Evolutionary conservation across 1,140 invertebrate genomes (phyloP), one percentile per base, ranked within the genome.

Genomic region (Condylostylus longicornis): DNA sequence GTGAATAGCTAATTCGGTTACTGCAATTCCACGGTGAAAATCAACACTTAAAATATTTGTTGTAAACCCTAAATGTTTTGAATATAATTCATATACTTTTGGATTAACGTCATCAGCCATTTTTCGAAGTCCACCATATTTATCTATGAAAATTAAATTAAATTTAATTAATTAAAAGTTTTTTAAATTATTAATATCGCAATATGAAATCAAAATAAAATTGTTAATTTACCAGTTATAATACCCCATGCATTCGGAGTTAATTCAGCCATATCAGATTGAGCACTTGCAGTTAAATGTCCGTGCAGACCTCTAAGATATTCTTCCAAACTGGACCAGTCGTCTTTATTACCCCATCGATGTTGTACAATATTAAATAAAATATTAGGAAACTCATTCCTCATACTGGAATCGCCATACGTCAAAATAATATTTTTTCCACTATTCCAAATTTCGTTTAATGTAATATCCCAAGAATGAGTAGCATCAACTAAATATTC

Each of bases 251-350:
- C 48, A 18, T 57, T 62, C 1, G 74, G 71, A 1, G 76, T 79
- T 5, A 77, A 45, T 50, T 79, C 69, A 0, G 72, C 72, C 74
- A 77, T 77, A 19, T 72, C 70, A 8, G 72, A 65, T 47, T 71
- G 64, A 3, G 64, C 64, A 18, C 54, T 58, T 18, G 49, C 54
- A 10, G 49, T 52, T 9, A 58, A 51, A 5, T 53, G 49, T 5
- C 53, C 55, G 19, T 18, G 25, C n/a, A n/a, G n/a, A 5, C 37
- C 44, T 1, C 53, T 42, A 42, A 61, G 42, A 39, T 69, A 68
- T 2, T 42, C 43, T 29, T 70, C 65, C 12, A 77, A 49, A 23
- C 61, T 54, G 1, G 53, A 18, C 37, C 70, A 47, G 2, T 44
- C 62, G 32, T 70, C 65, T 4, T 67, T 69, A 45, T 76, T 66